Base-by-base conservation (phyloP, 1,140 invertebrate species). In the Drosophila fuyamai region DNA sequence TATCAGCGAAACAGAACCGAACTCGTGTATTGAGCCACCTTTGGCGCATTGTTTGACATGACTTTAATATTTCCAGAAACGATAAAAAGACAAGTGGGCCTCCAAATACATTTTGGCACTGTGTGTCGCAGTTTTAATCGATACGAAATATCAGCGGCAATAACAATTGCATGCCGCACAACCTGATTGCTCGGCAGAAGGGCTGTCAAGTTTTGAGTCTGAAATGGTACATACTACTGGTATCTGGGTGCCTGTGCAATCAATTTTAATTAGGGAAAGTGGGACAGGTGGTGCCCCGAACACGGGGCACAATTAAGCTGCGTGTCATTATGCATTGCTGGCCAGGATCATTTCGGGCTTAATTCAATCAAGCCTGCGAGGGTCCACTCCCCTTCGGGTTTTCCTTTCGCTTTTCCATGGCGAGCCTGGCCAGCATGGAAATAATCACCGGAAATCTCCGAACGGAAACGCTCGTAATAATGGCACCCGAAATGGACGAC, bases 381-480 rank as follows among this genome's bases (percentile, higher is more conserved):
- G 74, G 81, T 71, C 59, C 76, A 63, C 47, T 18, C 9, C 47
- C 18, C 35, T 4, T n/a, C 14, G 8, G 27, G 27, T 46, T 62
- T 48, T 60, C 35, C 56, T 66, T 66, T 44, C 14, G 14, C 13
- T 59, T 68, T 38, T 38, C 41, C 43, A 16, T 55, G 54, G 54
- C 23, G 48, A 32, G 29, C 6, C 29, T 32, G 8, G 63, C 59
- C 79, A 55, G 46, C 73, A 76, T 75, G 74, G 59, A 89, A 88
- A 83, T 88, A 88, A 88, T 88, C 83, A 89, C 83, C 83, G 83
- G 83, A 88, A 88, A 89, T 88, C 83, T 88, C 67, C 60, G 57
- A 79, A 72, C 84, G 83, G 83, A 88, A 88, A 88, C 79, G 83
- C 76, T 74, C 67, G 63, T 76, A 88, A 86, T 89, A 88, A 86